phyloP scores from a whole-genome alignment of 2,113 vertebrate species.

The Tragulus kanchil region DNA sequence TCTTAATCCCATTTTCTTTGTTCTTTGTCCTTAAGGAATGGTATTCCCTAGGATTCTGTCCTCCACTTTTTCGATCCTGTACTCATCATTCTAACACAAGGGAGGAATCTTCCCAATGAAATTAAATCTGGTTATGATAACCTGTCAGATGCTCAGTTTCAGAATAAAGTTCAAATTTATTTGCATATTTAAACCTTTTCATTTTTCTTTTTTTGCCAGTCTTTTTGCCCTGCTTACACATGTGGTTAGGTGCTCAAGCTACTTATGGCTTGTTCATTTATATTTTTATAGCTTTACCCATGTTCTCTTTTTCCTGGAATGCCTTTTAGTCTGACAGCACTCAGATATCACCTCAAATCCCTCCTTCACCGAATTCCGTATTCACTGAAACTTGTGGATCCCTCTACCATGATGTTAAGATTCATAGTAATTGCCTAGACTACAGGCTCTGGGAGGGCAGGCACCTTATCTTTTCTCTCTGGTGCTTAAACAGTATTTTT shows the following conservation, averaged over 20 bases:
- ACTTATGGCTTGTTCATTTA: background rate
- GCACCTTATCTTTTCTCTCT: background rate
- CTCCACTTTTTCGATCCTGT: background rate
- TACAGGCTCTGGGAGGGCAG: background rate
- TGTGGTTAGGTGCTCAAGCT: background rate
- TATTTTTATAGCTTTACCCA: background rate
- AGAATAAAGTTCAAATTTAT: background rate
- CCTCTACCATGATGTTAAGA: background rate
- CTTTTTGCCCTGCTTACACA: background rate
- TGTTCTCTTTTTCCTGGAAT: slow-evolving; percentile 20
- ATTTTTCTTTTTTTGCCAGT: background rate
- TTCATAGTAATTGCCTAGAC: background rate
- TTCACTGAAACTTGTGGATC: background rate
- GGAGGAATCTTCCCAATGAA: background rate
- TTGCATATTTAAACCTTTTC: background rate
- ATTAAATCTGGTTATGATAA: background rate
- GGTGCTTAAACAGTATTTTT: background rate
- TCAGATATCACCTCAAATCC: background rate
- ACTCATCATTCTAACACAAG: background rate
- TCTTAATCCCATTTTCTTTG: background rate
- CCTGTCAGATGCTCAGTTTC: background rate
- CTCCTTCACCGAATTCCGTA: background rate
- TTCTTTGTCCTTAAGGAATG: background rate
- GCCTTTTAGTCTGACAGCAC: background rate
- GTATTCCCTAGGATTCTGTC: background rate